phyloP scores from a whole-genome alignment of 2,797 vertebrate genomes.

The Scomberomorus guttatus region DNA sequence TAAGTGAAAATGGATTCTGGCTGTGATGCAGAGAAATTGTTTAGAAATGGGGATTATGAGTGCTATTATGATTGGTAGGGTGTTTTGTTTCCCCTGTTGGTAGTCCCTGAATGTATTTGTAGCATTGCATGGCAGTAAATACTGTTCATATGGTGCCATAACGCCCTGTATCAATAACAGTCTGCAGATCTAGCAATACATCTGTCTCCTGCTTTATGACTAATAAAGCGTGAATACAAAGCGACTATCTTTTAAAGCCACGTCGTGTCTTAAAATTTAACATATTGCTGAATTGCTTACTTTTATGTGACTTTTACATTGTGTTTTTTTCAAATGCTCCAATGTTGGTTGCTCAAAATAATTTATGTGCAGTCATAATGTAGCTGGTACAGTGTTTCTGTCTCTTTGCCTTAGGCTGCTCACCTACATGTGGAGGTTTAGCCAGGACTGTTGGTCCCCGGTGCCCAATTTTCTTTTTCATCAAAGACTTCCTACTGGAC shows the following conservation, averaged over 20 bases:
- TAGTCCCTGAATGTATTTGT: conserved; percentile 6
- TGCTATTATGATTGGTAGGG: conserved; percentile 12
- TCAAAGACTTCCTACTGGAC: neutral
- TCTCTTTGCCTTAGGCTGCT: neutral
- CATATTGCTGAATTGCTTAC: too few species aligned
- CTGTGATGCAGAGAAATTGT: conserved; percentile 23
- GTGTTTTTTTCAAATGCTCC: neutral
- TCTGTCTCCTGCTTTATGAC: conserved; percentile 2
- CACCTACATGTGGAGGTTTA: neutral
- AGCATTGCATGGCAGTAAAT: neutral
- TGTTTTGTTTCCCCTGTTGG: conserved; percentile 6
- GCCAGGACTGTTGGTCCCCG: neutral
- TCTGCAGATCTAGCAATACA: conserved; percentile 1
- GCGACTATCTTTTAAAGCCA: neutral
- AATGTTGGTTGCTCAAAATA: neutral
- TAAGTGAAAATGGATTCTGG: conserved; percentile 7
- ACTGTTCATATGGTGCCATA: conserved; percentile 10
- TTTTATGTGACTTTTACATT: neutral
- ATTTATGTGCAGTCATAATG: too few species aligned
- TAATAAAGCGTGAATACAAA: conserved; percentile 1
- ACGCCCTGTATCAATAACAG: neutral
- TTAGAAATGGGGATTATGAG: conserved; percentile 11
- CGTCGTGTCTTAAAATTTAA: neutral
- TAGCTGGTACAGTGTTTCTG: neutral
- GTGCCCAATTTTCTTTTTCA: neutral